phyloP scores from a whole-genome alignment of 2,797 vertebrate species.

The Zalophus californianus region DNA sequence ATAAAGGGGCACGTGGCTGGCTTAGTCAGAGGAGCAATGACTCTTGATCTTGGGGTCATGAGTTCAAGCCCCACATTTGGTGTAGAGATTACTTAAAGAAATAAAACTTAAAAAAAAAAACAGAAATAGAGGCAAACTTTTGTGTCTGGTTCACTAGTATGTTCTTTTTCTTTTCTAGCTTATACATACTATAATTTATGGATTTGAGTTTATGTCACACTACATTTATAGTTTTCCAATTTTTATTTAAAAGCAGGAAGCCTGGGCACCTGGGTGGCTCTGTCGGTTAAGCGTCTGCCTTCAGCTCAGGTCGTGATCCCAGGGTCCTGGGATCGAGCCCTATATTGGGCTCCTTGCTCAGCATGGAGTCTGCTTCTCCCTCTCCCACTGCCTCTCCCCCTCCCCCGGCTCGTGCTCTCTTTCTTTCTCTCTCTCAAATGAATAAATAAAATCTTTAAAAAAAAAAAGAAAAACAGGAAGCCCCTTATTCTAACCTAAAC shows the following conservation, averaged over 20 bases:
- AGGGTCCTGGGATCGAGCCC: background rate
- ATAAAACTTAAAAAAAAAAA: background rate
- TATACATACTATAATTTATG: constrained; percentile 11
- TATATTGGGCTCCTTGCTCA: background rate
- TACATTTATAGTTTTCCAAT: background rate
- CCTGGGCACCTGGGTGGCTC: too few species aligned
- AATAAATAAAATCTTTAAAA: background rate
- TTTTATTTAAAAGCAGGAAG: background rate
- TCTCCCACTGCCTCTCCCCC: background rate
- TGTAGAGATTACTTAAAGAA: too few species aligned
- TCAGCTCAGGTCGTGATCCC: too few species aligned
- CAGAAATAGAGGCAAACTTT: too few species aligned
- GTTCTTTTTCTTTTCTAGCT: constrained; percentile 10
- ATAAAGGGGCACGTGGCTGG: too few species aligned
- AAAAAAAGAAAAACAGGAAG: background rate
- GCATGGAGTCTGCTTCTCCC: background rate
- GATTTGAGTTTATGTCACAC: background rate
- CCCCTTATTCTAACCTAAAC: background rate
- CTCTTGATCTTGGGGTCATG: too few species aligned
- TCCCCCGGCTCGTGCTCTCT: too few species aligned
- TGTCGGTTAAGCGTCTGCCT: too few species aligned
- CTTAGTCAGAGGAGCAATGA: too few species aligned
- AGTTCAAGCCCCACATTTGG: too few species aligned
- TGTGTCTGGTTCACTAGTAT: background rate
- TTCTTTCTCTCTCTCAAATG: background rate